Percentiles rank a stretch among this genome's conserved stretches.
Conservation (phyloP, 1,140 invertebrate genomes). For the Melitaea cinxia region DNA sequence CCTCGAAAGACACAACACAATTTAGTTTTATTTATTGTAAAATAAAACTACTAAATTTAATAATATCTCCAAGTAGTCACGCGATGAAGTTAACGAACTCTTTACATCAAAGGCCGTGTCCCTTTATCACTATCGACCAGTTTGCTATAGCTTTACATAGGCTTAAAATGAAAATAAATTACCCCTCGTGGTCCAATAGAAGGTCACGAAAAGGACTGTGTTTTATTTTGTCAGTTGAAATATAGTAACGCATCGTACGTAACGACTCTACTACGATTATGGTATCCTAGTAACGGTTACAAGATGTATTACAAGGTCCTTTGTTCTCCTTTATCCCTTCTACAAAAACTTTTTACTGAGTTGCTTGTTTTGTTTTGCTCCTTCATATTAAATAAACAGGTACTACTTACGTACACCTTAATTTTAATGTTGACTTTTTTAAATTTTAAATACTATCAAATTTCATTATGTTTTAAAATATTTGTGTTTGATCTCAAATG, state of each 20-base stretch:
- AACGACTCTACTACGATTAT: conserved; percentile 40
- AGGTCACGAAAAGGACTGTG: not conserved
- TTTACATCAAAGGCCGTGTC: conserved; percentile 30
- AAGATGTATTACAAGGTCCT: conserved; percentile 46
- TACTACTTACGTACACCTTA: no score
- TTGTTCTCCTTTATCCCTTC: conserved; percentile 9
- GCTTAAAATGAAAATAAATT: conserved; percentile 7
- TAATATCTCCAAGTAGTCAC: conserved; percentile 24
- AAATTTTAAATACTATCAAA: no score
- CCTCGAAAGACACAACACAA: not conserved
- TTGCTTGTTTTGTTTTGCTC: no score
- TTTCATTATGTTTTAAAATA: no score
- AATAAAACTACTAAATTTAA: conserved; percentile 12
- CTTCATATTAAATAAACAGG: no score
- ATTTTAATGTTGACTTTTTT: no score
- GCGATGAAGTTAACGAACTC: conserved; percentile 25
- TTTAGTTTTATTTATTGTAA: not conserved
- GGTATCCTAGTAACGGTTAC: conserved; percentile 62
- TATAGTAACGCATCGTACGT: not conserved
- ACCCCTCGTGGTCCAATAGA: not conserved
- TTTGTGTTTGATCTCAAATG: no score
- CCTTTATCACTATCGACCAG: conserved; percentile 26
- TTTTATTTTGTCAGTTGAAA: conserved; percentile 1
- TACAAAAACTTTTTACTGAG: no score
- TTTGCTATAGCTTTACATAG: not conserved